A percentile compares a stretch with the other conserved stretches of the same genome.
These are phyloP conservation scores for Nephila pilipes DNA, from an alignment of 1,140 invertebrate species.

Conservation along the genomic window DNA sequence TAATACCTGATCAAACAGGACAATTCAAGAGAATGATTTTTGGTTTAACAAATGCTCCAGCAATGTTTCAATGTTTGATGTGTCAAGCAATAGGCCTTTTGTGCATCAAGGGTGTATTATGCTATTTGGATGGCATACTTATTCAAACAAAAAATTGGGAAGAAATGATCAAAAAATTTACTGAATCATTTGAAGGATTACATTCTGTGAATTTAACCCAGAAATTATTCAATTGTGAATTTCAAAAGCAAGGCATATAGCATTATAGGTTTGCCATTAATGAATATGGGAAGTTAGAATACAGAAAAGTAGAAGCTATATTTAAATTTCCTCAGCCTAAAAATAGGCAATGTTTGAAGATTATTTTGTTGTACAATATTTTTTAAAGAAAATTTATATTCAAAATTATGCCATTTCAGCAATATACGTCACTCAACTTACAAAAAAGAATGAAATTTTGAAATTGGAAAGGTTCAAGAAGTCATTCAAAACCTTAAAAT, in stretches of 20 bases:
- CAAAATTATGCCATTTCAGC: neutral
- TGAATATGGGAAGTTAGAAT: slow-evolving; percentile 46
- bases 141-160: slow-evolving; percentile 77
- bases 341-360: slow-evolving; percentile 44
- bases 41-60: slow-evolving; percentile 77
- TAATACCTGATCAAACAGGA: slow-evolving; percentile 80
- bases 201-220: slow-evolving; percentile 67
- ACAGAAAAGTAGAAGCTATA: slow-evolving; percentile 70
- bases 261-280: slow-evolving; percentile 77
- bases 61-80: slow-evolving; percentile 79
- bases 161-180: slow-evolving; percentile 77
- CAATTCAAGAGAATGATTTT: slow-evolving; percentile 80
- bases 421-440: neutral
- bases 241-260: slow-evolving; percentile 60
- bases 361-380: slow-evolving; percentile 75
- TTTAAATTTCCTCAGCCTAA: slow-evolving; percentile 70
- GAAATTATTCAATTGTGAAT: slow-evolving; percentile 77
- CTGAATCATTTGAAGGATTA: slow-evolving; percentile 78
- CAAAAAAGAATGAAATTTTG: slow-evolving; percentile 25
- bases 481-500: neutral
- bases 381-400: slow-evolving; percentile 73
- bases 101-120: slow-evolving; percentile 52
- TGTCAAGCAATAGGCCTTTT: slow-evolving; percentile 77
- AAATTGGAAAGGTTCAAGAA: neutral
- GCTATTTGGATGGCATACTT: slow-evolving; percentile 79